Evolutionary conservation across 2,113 vertebrate species (phyloP).

Genomic region (Grus americana): DNA sequence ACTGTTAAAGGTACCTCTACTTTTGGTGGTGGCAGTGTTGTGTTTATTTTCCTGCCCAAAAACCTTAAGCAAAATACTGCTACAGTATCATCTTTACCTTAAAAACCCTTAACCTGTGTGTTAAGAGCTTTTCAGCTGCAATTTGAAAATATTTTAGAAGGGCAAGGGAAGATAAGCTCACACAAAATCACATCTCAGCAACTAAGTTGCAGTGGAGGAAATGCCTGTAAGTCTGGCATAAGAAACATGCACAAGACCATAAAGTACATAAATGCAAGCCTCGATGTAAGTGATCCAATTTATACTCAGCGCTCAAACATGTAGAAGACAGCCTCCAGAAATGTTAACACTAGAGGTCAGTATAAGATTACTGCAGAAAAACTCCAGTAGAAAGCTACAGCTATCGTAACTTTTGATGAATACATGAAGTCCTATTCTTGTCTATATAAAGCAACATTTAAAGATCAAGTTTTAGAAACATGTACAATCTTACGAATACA

Average conservation of each 20-base stretch:
- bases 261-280: not conserved
- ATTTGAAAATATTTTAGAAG: not conserved
- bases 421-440: not conserved
- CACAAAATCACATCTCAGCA: not conserved
- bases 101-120: not conserved
- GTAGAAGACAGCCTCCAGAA: not conserved
- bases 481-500: not conserved
- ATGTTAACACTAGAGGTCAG: not conserved
- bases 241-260: not conserved
- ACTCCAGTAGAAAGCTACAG: not conserved
- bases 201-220: not conserved
- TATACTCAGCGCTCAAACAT: not conserved
- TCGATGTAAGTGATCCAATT: not conserved
- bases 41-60: not conserved
- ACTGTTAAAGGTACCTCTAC: not conserved
- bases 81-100: not conserved
- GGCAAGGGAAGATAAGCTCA: not conserved
- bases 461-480: not conserved
- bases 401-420: not conserved
- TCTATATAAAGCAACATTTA: not conserved
- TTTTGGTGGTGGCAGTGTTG: not conserved
- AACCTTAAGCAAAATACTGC: not conserved
- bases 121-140: not conserved
- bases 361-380: not conserved
- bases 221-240: not conserved